phyloP scores from a whole-genome alignment of 2,797 vertebrate genomes.

The Cuniculus paca region DNA sequence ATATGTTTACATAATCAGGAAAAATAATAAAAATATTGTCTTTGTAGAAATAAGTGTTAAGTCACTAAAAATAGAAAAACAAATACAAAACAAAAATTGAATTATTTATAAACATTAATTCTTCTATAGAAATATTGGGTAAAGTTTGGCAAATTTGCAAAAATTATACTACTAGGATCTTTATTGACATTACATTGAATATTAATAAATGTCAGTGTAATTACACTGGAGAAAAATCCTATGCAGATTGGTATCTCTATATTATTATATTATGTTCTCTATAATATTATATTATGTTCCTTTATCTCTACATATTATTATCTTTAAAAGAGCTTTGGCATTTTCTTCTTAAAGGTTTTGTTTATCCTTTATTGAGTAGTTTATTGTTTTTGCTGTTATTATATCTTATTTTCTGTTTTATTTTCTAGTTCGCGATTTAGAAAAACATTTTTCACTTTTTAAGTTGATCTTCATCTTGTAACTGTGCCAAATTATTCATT shows the following conservation, averaged over 20 bases:
- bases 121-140: background rate
- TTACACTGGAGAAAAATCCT: background rate
- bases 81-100: background rate
- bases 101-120: background rate
- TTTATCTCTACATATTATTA: constrained; percentile 14
- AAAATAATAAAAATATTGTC: background rate
- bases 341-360: constrained; percentile 5
- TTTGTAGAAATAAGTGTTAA: background rate
- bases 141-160: background rate
- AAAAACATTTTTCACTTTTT: constrained; percentile 16
- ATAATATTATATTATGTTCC: background rate
- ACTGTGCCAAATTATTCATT: constrained; percentile 53
- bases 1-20: background rate
- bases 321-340: background rate
- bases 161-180: background rate
- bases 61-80: background rate
- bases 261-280: background rate
- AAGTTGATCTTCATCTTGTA: constrained; percentile 47
- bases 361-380: background rate
- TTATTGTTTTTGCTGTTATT: constrained; percentile 32
- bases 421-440: constrained; percentile 11
- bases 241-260: background rate
- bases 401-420: constrained; percentile 26
- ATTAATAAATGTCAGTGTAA: background rate
- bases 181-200: background rate